Evolutionary conservation across 2,797 vertebrate species (phyloP).

Genomic region (Pseudocheirus occidentalis): DNA sequence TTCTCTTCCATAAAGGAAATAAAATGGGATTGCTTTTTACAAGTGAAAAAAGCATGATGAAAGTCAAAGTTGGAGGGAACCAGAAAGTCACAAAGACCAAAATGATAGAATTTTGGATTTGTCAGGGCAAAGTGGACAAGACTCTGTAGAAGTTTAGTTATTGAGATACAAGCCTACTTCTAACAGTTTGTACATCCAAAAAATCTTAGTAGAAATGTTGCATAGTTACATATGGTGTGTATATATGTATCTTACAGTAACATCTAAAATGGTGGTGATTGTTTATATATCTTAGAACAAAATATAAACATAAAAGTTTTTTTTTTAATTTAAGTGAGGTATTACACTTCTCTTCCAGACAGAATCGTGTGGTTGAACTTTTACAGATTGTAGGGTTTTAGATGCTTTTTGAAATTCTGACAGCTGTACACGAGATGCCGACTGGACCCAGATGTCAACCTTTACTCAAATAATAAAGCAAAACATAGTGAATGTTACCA

Average conservation of each 20-base stretch:
- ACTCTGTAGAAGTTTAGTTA: not conserved
- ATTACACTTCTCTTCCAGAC: not conserved
- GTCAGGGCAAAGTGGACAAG: constrained; percentile 4
- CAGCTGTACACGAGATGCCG: constrained; percentile 12
- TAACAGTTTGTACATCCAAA: not conserved
- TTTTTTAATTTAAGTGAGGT: not conserved
- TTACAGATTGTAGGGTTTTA: not conserved
- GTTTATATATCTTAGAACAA: constrained; percentile 5
- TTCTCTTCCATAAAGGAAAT: not conserved
- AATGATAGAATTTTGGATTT: constrained; percentile 19
- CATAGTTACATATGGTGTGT: not conserved
- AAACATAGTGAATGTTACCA: constrained; percentile 44
- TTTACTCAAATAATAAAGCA: constrained; percentile 11
- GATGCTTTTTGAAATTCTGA: constrained; percentile 4
- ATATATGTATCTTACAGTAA: constrained; percentile 7
- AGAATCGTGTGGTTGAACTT: constrained; percentile 11
- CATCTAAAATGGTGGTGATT: not conserved
- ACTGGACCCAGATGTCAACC: constrained; percentile 1
- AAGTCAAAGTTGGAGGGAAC: not conserved
- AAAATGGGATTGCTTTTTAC: not conserved
- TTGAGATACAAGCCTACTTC: not conserved
- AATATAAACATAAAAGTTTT: not conserved
- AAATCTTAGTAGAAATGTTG: constrained; percentile 39
- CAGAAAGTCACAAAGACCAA: not conserved
- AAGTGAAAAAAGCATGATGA: not conserved